These are phyloP conservation scores for Sphenodon punctatus DNA, from an alignment of 2,797 vertebrate genomes.

Conservation along the genomic window DNA sequence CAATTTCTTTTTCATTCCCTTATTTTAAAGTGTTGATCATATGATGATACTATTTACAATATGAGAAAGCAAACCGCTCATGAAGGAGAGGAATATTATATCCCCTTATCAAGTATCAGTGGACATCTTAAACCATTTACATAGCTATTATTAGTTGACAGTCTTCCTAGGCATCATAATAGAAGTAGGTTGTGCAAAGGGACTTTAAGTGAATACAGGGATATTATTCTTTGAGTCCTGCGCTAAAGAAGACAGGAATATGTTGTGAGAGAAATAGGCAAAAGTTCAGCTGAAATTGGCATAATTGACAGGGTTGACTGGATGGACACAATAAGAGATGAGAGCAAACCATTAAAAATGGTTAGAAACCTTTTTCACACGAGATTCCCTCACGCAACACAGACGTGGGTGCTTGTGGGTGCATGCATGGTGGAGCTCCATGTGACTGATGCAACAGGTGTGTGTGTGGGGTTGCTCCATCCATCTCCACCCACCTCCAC, in stretches of 20 bases:
- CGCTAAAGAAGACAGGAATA: neutral
- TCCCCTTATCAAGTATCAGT: neutral
- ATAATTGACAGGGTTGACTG: neutral
- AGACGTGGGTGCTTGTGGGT: too few relatives aligned
- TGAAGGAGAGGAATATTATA: too few relatives aligned
- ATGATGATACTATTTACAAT: neutral
- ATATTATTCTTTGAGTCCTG: neutral
- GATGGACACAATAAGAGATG: too few relatives aligned
- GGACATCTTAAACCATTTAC: neutral
- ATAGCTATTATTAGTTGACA: neutral
- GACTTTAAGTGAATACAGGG: too few relatives aligned
- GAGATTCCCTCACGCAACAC: too few relatives aligned
- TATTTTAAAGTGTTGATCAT: neutral
- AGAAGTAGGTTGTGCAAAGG: neutral
- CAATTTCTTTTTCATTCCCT: neutral
- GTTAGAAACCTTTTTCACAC: too few relatives aligned
- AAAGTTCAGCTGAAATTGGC: fast-evolving
- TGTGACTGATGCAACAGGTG: too few relatives aligned
- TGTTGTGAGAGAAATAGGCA: neutral
- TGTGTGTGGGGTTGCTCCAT: too few relatives aligned
- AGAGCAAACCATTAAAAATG: neutral
- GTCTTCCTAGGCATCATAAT: neutral
- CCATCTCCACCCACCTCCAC: too few relatives aligned
- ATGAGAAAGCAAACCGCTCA: too few relatives aligned
- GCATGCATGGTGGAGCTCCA: too few relatives aligned